Percentiles rank a stretch among this genome's conserved stretches.
These are phyloP conservation scores for Rhagoletis pomonella DNA, from an alignment of 1,140 invertebrate genomes.

Conservation along the genomic window DNA sequence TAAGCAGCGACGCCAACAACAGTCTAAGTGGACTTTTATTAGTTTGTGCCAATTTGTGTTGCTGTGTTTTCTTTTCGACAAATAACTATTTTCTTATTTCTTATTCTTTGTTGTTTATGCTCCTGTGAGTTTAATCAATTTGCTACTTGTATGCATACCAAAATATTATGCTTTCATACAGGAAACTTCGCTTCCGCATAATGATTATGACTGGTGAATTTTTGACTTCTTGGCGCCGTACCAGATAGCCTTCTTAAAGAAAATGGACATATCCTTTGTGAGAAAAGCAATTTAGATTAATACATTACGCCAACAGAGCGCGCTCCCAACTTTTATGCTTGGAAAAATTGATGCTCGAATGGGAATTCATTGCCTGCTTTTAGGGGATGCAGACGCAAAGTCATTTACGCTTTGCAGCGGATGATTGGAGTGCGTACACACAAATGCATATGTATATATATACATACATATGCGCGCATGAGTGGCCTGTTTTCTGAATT, in stretches of 20 bases:
- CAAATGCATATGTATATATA: not conserved
- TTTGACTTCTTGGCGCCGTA: not conserved
- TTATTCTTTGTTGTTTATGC: not conserved
- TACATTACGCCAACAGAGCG: not conserved
- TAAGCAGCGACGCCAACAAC: not conserved
- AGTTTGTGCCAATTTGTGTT: conserved; percentile 15
- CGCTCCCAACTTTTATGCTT: not conserved
- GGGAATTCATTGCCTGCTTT: not conserved
- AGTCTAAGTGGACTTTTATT: conserved; percentile 47
- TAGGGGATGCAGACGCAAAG: not conserved
- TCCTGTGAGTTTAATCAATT: not conserved
- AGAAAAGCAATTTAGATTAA: conserved; percentile 28
- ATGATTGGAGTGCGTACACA: not conserved
- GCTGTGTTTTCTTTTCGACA: not conserved
- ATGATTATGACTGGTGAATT: conserved; percentile 11
- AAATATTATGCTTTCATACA: not conserved
- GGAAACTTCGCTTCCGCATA: not conserved
- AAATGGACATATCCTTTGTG: not conserved
- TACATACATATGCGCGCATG: not conserved
- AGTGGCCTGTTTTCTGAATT: conserved; percentile 39
- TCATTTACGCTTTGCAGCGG: conserved; percentile 6
- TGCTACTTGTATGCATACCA: not conserved
- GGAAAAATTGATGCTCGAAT: not conserved
- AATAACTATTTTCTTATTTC: not conserved
- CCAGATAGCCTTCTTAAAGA: not conserved